Evolutionary conservation across 2,113 vertebrate genomes (phyloP).

Genomic region (Cercopithecus mona): DNA sequence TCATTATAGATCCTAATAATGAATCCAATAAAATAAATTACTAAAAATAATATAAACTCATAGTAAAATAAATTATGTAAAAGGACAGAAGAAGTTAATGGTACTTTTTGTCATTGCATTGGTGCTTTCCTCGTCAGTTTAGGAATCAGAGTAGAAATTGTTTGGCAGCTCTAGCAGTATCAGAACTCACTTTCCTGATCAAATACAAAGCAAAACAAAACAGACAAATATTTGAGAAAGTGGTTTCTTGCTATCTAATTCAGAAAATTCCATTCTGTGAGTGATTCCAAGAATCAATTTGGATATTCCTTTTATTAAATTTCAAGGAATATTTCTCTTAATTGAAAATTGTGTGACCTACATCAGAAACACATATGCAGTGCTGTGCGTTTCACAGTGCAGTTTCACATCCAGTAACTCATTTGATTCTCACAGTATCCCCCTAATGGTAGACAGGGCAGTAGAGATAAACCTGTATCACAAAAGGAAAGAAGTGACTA

Average conservation of each 20-base stretch:
- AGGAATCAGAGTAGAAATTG: neutral
- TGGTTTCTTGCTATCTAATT: slow-evolving; percentile 41
- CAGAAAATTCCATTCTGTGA: slow-evolving; percentile 8
- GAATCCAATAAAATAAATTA: slow-evolving; percentile 17
- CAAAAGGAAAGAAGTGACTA: neutral
- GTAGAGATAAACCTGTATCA: neutral
- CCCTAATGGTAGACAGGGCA: neutral
- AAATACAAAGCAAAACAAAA: slow-evolving; percentile 20
- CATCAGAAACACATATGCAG: neutral
- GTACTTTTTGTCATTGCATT: neutral
- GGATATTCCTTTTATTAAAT: slow-evolving; percentile 19
- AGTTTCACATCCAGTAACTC: neutral
- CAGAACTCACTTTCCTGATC: neutral
- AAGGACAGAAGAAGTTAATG: neutral
- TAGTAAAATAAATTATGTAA: slow-evolving; percentile 4
- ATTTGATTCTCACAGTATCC: neutral
- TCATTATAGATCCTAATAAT: neutral
- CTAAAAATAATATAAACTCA: slow-evolving; percentile 18
- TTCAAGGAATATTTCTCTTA: slow-evolving; percentile 40
- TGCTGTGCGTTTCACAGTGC: neutral
- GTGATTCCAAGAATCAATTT: slow-evolving; percentile 33
- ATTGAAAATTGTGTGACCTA: neutral
- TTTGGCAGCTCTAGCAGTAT: neutral
- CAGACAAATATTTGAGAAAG: neutral
- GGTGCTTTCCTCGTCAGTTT: neutral